Evolutionary conservation across 2,888 invertebrate genomes (phyloP).

Genomic region (Frankliniella fusca): DNA sequence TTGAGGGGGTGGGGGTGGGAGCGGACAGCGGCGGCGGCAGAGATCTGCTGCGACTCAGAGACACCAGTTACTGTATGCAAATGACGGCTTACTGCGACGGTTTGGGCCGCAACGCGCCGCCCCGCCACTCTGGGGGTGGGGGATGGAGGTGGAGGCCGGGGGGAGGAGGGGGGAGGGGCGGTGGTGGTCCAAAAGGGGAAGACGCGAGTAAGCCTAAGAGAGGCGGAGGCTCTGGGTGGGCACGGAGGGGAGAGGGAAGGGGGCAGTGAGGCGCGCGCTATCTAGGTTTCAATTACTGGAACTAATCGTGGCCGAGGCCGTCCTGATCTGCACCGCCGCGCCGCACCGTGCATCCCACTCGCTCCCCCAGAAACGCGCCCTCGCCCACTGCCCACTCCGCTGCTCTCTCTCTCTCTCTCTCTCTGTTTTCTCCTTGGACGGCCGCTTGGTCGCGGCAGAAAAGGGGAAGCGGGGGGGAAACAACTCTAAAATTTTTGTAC

Average conservation of each 20-base stretch:
- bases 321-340: conserved; percentile 2
- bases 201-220: not conserved
- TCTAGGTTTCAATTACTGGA: conserved; percentile 20
- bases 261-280: not conserved
- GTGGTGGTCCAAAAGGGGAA: not conserved
- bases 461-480: too few species aligned
- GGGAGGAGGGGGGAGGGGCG: not conserved
- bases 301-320: not conserved
- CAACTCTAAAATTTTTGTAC: too few species aligned
- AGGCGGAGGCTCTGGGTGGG: too few species aligned
- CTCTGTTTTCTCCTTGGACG: too few species aligned
- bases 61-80: conserved; percentile 22
- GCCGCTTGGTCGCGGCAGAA: too few species aligned
- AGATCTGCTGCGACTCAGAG: conserved; percentile 7
- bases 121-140: too few species aligned
- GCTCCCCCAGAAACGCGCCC: not conserved
- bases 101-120: not conserved
- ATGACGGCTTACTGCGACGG: conserved; percentile 14
- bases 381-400: not conserved
- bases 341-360: not conserved
- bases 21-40: not conserved
- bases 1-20: not conserved
- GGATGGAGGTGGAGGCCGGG: not conserved
- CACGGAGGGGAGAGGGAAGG: too few species aligned
- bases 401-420: not conserved